Evolutionary conservation across 2,888 invertebrate genomes (phyloP).

Genomic region (Creontiades dilutus): DNA sequence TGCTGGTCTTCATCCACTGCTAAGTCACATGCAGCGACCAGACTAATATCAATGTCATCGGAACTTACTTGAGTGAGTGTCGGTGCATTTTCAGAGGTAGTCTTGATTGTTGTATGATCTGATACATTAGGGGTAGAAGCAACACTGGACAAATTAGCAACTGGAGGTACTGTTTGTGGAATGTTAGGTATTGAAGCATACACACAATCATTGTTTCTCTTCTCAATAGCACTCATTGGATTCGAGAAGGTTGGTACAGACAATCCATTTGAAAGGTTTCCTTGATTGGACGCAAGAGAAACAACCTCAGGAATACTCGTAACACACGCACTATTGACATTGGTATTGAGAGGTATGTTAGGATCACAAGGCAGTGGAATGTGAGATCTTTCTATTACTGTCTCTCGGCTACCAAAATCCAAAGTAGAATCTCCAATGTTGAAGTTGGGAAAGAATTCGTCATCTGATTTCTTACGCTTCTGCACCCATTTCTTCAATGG

Average conservation of each 20-base stretch:
- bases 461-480: conserved; percentile 58
- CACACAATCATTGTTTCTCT: not conserved
- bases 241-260: not conserved
- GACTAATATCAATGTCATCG: conserved; percentile 72
- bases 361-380: conserved; percentile 58
- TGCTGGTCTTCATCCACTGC: conserved; percentile 58
- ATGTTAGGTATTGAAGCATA: conserved; percentile 10
- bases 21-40: conserved; percentile 67
- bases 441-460: conserved; percentile 52
- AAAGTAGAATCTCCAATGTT: conserved; percentile 30
- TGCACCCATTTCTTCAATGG: conserved; percentile 68
- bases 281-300: not conserved
- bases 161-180: not conserved
- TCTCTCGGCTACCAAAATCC: conserved; percentile 57
- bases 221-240: not conserved
- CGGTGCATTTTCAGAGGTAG: not conserved
- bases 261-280: not conserved
- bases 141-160: not conserved
- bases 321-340: not conserved
- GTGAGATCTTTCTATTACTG: conserved; percentile 53
- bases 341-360: not conserved
- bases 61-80: conserved; percentile 53
- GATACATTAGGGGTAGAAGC: not conserved
- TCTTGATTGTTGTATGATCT: not conserved
- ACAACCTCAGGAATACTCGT: not conserved